These are phyloP conservation scores for Reticulitermes lucifugus DNA, from an alignment of 2,888 invertebrate species.

Conservation along the genomic window DNA sequence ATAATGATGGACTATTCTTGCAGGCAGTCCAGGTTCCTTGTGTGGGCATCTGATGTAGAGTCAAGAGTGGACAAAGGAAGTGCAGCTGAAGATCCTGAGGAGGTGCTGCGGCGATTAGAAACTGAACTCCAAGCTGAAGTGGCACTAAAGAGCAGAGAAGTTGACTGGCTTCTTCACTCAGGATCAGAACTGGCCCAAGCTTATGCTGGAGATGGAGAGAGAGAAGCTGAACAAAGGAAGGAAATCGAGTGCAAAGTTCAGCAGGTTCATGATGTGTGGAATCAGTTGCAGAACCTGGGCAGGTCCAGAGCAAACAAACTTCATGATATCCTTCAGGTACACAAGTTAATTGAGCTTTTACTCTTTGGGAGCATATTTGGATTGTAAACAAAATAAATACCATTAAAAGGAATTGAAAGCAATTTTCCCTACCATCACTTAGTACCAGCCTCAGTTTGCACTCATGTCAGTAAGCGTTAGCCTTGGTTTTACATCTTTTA, in stretches of 20 bases:
- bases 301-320: slow-evolving; percentile 78
- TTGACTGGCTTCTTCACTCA: slow-evolving; percentile 79
- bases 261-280: slow-evolving; percentile 76
- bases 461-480: too few species aligned
- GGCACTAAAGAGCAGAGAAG: slow-evolving; percentile 79
- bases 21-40: slow-evolving; percentile 72
- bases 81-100: slow-evolving; percentile 76
- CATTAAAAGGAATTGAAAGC: not conserved
- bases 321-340: slow-evolving; percentile 65
- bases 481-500: too few species aligned
- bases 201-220: slow-evolving; percentile 71
- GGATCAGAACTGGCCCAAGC: slow-evolving; percentile 75
- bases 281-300: slow-evolving; percentile 73
- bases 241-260: slow-evolving; percentile 69
- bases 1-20: slow-evolving; percentile 52
- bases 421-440: too few species aligned
- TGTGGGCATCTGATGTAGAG: slow-evolving; percentile 80
- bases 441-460: too few species aligned
- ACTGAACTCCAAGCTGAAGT: slow-evolving; percentile 82
- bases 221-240: slow-evolving; percentile 69
- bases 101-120: slow-evolving; percentile 74
- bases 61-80: slow-evolving; percentile 71
- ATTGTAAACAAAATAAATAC: not conserved
- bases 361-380: not conserved
- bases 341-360: not conserved